Evolutionary conservation across 2,888 invertebrate genomes (phyloP).

Genomic region (Polyommatus icarus): DNA sequence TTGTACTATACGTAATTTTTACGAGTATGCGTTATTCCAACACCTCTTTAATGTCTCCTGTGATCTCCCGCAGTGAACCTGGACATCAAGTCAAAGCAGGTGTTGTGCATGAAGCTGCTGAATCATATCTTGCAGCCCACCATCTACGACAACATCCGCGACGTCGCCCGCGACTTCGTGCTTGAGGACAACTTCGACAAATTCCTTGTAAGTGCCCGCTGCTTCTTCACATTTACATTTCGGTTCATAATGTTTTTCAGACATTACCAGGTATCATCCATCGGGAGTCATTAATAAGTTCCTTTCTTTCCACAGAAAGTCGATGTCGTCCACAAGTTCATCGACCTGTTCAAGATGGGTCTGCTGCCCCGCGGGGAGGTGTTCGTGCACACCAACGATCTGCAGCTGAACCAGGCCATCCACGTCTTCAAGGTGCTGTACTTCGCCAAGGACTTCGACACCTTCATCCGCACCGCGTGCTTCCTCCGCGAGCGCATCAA

Average conservation of each 20-base stretch:
- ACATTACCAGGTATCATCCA: not conserved
- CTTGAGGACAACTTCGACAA: conserved; percentile 81
- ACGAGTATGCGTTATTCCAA: too few species aligned
- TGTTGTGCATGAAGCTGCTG: conserved; percentile 79
- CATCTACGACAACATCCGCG: conserved; percentile 79
- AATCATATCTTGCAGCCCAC: conserved; percentile 82
- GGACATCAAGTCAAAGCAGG: conserved; percentile 77
- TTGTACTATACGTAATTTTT: too few species aligned
- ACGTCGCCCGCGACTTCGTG: conserved; percentile 80
- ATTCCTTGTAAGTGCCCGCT: conserved; percentile 66
- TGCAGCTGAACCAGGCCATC: conserved; percentile 82
- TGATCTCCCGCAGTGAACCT: conserved; percentile 63
- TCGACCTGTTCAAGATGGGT: conserved; percentile 77
- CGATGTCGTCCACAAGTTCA: conserved; percentile 81
- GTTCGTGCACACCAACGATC: conserved; percentile 82
- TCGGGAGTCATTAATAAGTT: not conserved
- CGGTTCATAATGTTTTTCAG: not conserved
- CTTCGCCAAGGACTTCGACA: conserved; percentile 85
- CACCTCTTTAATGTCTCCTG: too few species aligned
- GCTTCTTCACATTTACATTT: not conserved
- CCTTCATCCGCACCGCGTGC: conserved; percentile 83
- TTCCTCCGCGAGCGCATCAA: conserved; percentile 87
- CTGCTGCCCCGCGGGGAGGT: conserved; percentile 80
- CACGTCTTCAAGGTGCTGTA: conserved; percentile 82
- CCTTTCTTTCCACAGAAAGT: conserved; percentile 62